Evolutionary conservation across 2,113 vertebrate genomes (phyloP), one percentile per base, ranked within the genome.

Genomic region (Nannospalax galili): DNA sequence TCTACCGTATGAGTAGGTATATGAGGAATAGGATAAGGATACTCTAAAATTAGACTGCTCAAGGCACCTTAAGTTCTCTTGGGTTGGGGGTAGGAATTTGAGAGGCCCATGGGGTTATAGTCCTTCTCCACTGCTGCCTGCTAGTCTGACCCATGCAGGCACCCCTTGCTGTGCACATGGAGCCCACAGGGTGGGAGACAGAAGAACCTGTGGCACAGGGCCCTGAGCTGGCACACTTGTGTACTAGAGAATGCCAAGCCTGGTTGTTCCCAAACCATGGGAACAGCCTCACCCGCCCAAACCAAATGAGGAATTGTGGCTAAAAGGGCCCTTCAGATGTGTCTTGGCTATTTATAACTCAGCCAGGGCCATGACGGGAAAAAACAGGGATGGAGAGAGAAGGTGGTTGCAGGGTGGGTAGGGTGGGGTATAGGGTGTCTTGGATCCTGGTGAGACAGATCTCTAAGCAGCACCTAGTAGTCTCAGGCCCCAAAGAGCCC

Each of bases 241-340:
- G 73, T 58, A 80, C 91, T 91, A 52, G 91, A 93, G 96, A 95
- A 78, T 93, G 94, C 91, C 92, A 87, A 91, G 80, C 82, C 82
- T 70, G 5, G 89, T 87, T 91, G 91, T 97, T 98, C 95, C 96
- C 96, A 97, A 94, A 89, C 74, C 70, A 91, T 92, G 82, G 91
- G 84, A 96, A 74, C 77, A 78, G 94, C 80, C 77, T 96, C 15
- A 19, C 62, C 88, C 45, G 0, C 89, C 88, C 95, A 92, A 92
- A 94, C 97, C 96, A 97, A 96, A 97, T 97, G 97, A 97, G 97
- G 96, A 95, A 90, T 95, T 96, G 87, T 93, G 94, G 92, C 95
- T 96, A 87, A 94, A 95, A 97, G 56, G 62, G 97, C 94, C 84
- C 89, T 93, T 98, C 91, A 94, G 87, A 96, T 95, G 94, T 84